A percentile compares a stretch with the other conserved stretches of the same genome.
These are phyloP conservation scores for Isurus oxyrinchus DNA, from an alignment of 2,113 vertebrate species.

Conservation along the genomic window DNA sequence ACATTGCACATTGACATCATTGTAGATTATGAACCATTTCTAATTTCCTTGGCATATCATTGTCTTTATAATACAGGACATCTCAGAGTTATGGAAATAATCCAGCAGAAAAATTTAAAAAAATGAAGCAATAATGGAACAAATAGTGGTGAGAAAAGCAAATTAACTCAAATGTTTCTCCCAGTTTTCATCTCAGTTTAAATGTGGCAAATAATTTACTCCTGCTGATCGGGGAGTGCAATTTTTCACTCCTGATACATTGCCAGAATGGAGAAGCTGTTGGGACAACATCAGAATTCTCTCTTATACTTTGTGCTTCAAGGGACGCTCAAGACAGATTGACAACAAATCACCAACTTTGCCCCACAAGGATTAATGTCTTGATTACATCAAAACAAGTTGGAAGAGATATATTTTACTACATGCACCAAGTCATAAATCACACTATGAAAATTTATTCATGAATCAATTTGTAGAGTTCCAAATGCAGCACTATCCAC, in stretches of 20 bases:
- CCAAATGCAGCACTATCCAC: constrained; percentile 7
- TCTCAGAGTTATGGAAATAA: neutral
- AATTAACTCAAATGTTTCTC: neutral
- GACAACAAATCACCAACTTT: constrained; percentile 17
- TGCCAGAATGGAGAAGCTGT: neutral
- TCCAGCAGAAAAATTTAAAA: neutral
- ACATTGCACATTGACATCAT: neutral
- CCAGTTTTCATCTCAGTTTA: neutral
- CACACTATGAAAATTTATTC: constrained; percentile 5
- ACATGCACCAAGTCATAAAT: neutral
- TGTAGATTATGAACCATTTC: neutral
- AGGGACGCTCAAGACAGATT: neutral
- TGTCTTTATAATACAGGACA: neutral
- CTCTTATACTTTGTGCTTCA: neutral
- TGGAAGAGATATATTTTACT: neutral
- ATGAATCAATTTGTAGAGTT: constrained; percentile 27
- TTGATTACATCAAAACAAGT: constrained; percentile 24
- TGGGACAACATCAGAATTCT: neutral
- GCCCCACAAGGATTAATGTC: neutral
- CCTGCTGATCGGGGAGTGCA: neutral
- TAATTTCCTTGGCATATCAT: neutral
- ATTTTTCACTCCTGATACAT: neutral
- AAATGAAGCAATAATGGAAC: neutral
- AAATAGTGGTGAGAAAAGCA: neutral
- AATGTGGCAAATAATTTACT: neutral